Evolutionary conservation across 2,113 vertebrate species (phyloP).

Genomic region (Podiceps cristatus): DNA sequence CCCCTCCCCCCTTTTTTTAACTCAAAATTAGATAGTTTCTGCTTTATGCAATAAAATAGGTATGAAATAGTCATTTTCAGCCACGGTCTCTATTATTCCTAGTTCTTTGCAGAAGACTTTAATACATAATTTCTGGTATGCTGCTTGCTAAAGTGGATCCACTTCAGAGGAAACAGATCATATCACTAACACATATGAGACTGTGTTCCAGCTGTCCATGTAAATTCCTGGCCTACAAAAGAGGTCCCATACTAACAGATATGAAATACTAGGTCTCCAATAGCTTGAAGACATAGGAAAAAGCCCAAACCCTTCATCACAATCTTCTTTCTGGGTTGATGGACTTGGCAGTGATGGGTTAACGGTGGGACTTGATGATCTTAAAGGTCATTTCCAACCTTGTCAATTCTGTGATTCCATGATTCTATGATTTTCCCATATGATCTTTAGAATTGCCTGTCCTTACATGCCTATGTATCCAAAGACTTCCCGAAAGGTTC

Average conservation of each 20-base stretch:
- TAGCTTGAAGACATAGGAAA: background rate
- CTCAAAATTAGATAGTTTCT: background rate
- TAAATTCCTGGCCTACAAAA: background rate
- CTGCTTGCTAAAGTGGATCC: background rate
- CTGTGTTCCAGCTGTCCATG: background rate
- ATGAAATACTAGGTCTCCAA: background rate
- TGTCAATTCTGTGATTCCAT: too few relatives aligned
- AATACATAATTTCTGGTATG: background rate
- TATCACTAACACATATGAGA: background rate
- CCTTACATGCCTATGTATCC: background rate
- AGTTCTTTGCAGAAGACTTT: background rate
- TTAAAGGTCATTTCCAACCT: too few relatives aligned
- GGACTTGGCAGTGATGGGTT: too few relatives aligned
- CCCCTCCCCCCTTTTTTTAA: accelerated
- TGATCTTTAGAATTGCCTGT: background rate
- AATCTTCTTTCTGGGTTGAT: background rate
- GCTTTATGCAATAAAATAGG: background rate
- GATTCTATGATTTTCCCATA: background rate
- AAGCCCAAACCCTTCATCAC: background rate
- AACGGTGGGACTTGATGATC: too few relatives aligned
- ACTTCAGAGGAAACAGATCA: background rate
- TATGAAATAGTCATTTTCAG: background rate
- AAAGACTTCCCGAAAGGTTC: background rate
- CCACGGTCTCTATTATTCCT: background rate
- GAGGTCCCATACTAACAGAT: background rate